These are phyloP conservation scores for Poecilia latipinna DNA, from an alignment of 2,113 vertebrate genomes.

Conservation along the genomic window DNA sequence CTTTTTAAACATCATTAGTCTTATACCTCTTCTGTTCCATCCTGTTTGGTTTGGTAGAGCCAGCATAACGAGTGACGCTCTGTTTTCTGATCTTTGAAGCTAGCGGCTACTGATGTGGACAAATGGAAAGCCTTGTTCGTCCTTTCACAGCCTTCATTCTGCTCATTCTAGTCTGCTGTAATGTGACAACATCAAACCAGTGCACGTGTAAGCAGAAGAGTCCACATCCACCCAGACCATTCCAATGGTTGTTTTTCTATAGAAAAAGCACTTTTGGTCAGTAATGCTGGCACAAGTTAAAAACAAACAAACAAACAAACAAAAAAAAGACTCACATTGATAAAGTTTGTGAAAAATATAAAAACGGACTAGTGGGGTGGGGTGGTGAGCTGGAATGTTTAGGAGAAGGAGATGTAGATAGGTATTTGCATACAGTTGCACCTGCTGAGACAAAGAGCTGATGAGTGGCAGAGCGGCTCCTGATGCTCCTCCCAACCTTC, in stretches of 20 bases:
- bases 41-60: conserved; percentile 62
- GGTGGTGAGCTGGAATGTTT: conserved; percentile 72
- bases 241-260: conserved; percentile 80
- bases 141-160: conserved; percentile 27
- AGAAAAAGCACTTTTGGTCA: conserved; percentile 89
- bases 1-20: conserved; percentile 66
- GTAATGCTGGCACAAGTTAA: conserved; percentile 77
- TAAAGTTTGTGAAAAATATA: conserved; percentile 61
- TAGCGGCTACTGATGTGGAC: conserved; percentile 77
- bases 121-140: conserved; percentile 17
- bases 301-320: conserved; percentile 68
- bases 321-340: conserved; percentile 63
- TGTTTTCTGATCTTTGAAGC: conserved; percentile 74
- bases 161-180: conserved; percentile 78
- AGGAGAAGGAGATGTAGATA: conserved; percentile 58
- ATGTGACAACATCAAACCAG: conserved; percentile 80
- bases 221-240: conserved; percentile 81
- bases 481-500: background rate
- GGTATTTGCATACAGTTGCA: conserved; percentile 10
- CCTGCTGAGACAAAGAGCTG: conserved; percentile 23
- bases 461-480: background rate
- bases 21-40: conserved; percentile 84
- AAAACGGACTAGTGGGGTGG: conserved; percentile 23
- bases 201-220: conserved; percentile 75
- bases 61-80: conserved; percentile 79